A percentile compares a stretch with the other conserved stretches of the same genome.
phyloP scores from a whole-genome alignment of 2,888 invertebrate genomes.

The Spisula subtruncata region DNA sequence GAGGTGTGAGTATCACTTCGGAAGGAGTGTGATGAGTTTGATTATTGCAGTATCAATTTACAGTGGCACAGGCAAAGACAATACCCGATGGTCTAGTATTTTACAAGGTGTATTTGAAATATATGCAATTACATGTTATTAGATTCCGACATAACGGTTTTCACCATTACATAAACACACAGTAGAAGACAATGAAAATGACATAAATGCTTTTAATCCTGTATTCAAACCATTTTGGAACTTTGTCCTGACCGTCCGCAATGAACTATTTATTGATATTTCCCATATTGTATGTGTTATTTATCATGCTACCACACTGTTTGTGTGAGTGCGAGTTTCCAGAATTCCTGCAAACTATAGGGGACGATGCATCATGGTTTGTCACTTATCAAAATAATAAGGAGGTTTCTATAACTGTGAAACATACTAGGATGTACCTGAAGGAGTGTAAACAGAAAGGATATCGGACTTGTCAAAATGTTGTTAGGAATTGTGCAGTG shows the following conservation, averaged over 20 bases:
- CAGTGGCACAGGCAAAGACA: too few relatives aligned
- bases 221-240: not conserved
- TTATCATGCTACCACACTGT: conserved; percentile 21
- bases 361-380: conserved; percentile 64
- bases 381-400: conserved; percentile 61
- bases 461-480: conserved; percentile 33
- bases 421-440: conserved; percentile 55
- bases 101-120: not conserved
- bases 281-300: not conserved
- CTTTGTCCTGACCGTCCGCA: not conserved
- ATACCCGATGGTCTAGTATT: not conserved
- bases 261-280: not conserved
- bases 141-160: not conserved
- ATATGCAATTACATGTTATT: too few relatives aligned
- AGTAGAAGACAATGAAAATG: not conserved
- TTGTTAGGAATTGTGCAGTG: conserved; percentile 54
- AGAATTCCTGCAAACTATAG: conserved; percentile 64
- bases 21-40: too few relatives aligned
- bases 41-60: too few relatives aligned
- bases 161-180: not conserved
- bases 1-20: too few relatives aligned
- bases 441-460: conserved; percentile 54
- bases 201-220: too few relatives aligned
- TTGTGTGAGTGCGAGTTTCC: conserved; percentile 62
- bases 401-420: conserved; percentile 57